Percentiles rank a stretch among this genome's conserved stretches.
phyloP scores from a whole-genome alignment of 37 sponge, comb jelly and placozoan genomes.

The Halichondria panicea region DNA sequence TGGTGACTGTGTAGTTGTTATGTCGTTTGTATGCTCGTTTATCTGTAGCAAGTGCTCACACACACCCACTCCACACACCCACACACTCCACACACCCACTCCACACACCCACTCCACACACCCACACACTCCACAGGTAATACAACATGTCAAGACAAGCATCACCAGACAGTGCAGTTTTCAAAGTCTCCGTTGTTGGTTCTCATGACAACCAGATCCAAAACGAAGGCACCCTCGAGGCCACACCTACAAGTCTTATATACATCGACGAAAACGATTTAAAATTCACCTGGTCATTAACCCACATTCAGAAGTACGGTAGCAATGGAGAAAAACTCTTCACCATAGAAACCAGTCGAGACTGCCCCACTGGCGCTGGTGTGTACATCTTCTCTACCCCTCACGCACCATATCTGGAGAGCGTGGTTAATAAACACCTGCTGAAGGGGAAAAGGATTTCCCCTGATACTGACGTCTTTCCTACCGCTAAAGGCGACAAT shows the following conservation, averaged over 20 bases:
- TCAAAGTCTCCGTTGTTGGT: neutral
- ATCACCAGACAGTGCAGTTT: constrained; percentile 1
- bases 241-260: constrained; percentile 2
- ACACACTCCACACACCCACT: too few relatives aligned
- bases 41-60: too few relatives aligned
- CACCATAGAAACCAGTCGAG: constrained; percentile 55
- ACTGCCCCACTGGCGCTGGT: constrained; percentile 25
- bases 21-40: too few relatives aligned
- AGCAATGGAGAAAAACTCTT: constrained; percentile 37
- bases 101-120: too few relatives aligned
- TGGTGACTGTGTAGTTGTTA: too few relatives aligned
- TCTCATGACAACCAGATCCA: neutral
- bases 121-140: too few relatives aligned
- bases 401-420: constrained; percentile 26
- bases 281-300: constrained; percentile 42
- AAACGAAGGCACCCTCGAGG: constrained; percentile 12
- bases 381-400: constrained; percentile 42
- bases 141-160: too few relatives aligned
- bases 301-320: constrained; percentile 40
- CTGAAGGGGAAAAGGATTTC: neutral
- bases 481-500: neutral
- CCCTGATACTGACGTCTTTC: neutral
- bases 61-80: too few relatives aligned
- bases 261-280: neutral
- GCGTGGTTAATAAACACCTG: constrained; percentile 5